Conservation (phyloP, 2,113 vertebrate species). For the Eudyptes chrysolophus region DNA sequence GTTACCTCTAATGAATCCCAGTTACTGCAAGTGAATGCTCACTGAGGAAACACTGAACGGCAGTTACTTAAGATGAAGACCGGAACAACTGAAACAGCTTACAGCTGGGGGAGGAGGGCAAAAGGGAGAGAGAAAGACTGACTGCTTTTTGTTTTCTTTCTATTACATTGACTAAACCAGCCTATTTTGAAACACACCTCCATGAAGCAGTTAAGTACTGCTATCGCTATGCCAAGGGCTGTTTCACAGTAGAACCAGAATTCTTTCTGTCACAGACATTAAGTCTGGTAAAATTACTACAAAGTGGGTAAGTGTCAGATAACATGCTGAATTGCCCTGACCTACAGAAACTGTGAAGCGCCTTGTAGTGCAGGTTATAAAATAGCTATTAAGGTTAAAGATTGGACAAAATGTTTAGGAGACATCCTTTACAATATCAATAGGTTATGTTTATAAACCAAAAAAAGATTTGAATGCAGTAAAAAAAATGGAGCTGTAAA, state of each 20-base stretch:
- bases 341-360: neutral
- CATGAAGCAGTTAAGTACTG: neutral
- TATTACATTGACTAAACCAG: neutral
- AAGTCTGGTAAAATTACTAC: neutral
- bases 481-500: neutral
- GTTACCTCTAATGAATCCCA: neutral
- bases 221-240: neutral
- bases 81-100: neutral
- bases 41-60: neutral
- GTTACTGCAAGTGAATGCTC: neutral
- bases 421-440: neutral
- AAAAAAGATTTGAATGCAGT: neutral
- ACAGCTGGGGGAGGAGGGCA: neutral
- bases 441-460: neutral
- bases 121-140: neutral
- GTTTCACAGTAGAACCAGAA: neutral
- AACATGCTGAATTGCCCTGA: neutral
- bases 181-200: neutral
- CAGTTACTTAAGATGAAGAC: neutral
- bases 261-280: neutral
- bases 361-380: neutral
- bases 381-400: neutral
- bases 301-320: neutral
- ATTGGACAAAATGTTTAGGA: neutral
- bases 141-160: neutral